Conservation (phyloP, 2,888 invertebrate genomes). For the Agonopterix subpropinquella region DNA sequence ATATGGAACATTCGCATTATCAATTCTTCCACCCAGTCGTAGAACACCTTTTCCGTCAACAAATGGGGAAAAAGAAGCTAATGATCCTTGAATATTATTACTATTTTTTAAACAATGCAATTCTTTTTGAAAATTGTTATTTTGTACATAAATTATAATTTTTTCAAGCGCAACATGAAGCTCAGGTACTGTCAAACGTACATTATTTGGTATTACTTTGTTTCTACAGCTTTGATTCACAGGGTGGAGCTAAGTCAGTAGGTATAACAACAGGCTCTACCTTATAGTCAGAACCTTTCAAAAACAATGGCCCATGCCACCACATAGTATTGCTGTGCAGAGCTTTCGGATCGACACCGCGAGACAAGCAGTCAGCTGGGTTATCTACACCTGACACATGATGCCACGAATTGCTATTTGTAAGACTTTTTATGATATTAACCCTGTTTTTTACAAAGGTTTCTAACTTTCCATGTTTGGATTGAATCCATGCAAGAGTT, state of each 20-base stretch:
- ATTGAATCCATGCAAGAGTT: background rate
- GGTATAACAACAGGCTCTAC: background rate
- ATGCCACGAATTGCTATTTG: background rate
- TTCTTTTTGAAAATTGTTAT: background rate
- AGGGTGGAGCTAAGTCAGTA: background rate
- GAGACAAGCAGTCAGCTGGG: too few relatives aligned
- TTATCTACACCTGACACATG: background rate
- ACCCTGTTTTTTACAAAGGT: background rate
- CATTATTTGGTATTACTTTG: background rate
- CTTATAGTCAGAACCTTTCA: background rate
- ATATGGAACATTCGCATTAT: background rate
- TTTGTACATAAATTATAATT: background rate
- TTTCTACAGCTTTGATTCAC: background rate
- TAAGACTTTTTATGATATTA: background rate
- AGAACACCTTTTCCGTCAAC: too few relatives aligned
- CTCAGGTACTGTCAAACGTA: background rate
- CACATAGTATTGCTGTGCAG: background rate
- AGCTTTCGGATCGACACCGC: too few relatives aligned
- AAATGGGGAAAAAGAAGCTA: too few relatives aligned
- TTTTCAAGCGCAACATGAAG: background rate
- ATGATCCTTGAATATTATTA: too few relatives aligned
- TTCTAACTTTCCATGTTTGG: background rate
- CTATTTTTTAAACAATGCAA: background rate
- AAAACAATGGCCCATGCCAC: conserved; percentile 1
- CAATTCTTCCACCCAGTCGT: too few relatives aligned